Evolutionary conservation across 2,113 vertebrate genomes (phyloP).

Genomic region (Ptilorrhoa leucosticta): DNA sequence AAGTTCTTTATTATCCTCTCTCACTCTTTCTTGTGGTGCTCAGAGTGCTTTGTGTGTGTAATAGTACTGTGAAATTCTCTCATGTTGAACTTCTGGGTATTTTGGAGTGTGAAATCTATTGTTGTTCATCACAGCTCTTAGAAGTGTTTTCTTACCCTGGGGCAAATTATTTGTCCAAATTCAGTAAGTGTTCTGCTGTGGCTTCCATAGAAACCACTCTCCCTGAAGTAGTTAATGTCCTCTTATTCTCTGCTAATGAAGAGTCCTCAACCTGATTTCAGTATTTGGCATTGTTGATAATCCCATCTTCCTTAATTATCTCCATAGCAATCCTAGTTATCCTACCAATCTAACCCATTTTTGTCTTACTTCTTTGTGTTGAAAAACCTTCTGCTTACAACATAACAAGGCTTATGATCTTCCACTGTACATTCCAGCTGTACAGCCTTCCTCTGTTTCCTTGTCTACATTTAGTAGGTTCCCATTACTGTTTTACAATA

Average conservation of each 20-base stretch:
- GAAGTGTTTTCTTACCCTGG: background rate
- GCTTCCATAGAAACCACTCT: constrained; percentile 3
- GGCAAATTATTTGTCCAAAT: background rate
- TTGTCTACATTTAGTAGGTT: background rate
- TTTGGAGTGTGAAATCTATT: background rate
- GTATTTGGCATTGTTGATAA: background rate
- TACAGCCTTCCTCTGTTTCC: background rate
- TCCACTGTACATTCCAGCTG: background rate
- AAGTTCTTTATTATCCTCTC: background rate
- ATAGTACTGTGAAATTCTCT: background rate
- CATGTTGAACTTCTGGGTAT: background rate
- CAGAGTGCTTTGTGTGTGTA: background rate
- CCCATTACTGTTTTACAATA: background rate
- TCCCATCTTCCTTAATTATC: background rate
- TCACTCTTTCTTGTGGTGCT: background rate
- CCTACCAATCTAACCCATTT: background rate
- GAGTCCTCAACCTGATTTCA: background rate
- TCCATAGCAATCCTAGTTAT: background rate
- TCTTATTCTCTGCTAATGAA: background rate
- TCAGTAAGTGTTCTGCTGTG: background rate
- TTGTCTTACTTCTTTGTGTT: background rate
- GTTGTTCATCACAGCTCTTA: background rate
- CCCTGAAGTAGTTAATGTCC: background rate
- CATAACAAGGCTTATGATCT: background rate
- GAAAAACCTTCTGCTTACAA: background rate